These are phyloP conservation scores for Bruchidius siliquastri DNA, from an alignment of 2,888 invertebrate species.

Conservation along the genomic window DNA sequence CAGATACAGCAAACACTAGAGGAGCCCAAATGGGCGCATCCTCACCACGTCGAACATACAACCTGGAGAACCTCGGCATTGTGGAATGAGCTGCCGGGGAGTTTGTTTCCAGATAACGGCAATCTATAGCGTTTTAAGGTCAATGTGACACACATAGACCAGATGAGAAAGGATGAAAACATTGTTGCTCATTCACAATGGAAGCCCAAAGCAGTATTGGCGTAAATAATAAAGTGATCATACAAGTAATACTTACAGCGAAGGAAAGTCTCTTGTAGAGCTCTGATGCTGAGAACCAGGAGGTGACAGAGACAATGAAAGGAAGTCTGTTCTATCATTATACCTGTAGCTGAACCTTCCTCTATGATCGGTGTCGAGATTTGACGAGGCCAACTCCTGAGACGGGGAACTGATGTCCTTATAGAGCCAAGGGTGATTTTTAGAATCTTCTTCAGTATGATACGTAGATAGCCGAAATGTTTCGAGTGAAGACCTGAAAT, in stretches of 20 bases:
- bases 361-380: constrained; percentile 13
- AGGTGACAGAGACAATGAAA: constrained; percentile 40
- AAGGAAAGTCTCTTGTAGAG: constrained; percentile 31
- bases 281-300: constrained; percentile 34
- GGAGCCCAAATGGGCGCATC: too few species aligned
- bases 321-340: constrained; percentile 33
- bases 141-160: too few species aligned
- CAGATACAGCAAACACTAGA: too few species aligned
- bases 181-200: too few species aligned
- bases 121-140: too few species aligned
- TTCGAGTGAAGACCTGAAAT: constrained; percentile 18
- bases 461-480: constrained; percentile 20
- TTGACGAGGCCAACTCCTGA: constrained; percentile 21
- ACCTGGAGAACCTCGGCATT: too few species aligned
- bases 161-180: too few species aligned
- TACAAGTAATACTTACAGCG: constrained; percentile 30
- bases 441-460: constrained; percentile 17
- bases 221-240: too few species aligned
- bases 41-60: too few species aligned
- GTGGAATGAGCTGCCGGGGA: too few species aligned
- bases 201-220: too few species aligned
- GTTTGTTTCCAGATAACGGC: too few species aligned
- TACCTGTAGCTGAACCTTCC: constrained; percentile 15
- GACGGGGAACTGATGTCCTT: constrained; percentile 30
- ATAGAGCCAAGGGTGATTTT: constrained; percentile 25